phyloP scores from a whole-genome alignment of 2,888 invertebrate species.

The Zaprionus obscuricornis region DNA sequence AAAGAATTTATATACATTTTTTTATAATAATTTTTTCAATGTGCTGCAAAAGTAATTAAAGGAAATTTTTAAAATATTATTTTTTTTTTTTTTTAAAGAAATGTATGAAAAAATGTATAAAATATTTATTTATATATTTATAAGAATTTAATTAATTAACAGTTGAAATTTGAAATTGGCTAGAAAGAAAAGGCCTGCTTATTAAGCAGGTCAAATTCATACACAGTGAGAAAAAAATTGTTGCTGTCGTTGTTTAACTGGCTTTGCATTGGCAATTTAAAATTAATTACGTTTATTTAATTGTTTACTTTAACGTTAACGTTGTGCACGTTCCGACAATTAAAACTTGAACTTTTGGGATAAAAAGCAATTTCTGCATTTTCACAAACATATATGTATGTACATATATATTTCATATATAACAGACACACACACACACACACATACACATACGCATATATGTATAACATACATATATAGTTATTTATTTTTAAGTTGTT shows the following conservation, averaged over 20 bases:
- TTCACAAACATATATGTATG: constrained; percentile 51
- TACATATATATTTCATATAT: constrained; percentile 15
- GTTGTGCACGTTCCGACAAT: constrained; percentile 57
- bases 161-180: neutral
- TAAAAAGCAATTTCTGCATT: constrained; percentile 60
- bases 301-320: constrained; percentile 67
- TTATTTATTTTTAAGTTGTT: constrained; percentile 66
- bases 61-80: too few relatives aligned
- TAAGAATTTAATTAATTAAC: too few relatives aligned
- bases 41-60: too few relatives aligned
- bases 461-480: constrained; percentile 40
- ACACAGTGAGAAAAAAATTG: constrained; percentile 14
- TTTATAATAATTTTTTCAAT: too few relatives aligned
- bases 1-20: too few relatives aligned
- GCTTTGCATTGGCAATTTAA: constrained; percentile 49
- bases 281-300: constrained; percentile 68
- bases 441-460: constrained; percentile 2
- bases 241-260: constrained; percentile 41
- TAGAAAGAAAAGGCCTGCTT: neutral
- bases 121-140: too few relatives aligned
- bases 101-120: too few relatives aligned
- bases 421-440: constrained; percentile 5
- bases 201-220: constrained; percentile 44
- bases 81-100: too few relatives aligned
- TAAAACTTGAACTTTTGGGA: constrained; percentile 65